These are phyloP conservation scores for Urechis unicinctus DNA, from an alignment of 2,888 invertebrate genomes.

Conservation along the genomic window DNA sequence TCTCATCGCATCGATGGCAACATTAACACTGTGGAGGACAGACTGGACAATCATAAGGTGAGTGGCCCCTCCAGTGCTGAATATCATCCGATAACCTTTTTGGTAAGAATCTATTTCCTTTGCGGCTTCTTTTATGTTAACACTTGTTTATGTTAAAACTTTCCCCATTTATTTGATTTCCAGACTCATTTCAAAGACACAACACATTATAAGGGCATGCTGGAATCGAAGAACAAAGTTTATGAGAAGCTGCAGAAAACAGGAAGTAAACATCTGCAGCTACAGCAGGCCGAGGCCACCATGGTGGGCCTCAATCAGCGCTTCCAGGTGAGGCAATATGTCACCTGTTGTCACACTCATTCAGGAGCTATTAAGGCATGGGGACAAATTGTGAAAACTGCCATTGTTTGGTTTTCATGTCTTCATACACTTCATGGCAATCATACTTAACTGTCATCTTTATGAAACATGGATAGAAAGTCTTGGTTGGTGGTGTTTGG, in stretches of 20 bases:
- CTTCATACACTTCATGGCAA: too few relatives aligned
- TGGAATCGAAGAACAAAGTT: constrained; percentile 91
- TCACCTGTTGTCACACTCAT: too few relatives aligned
- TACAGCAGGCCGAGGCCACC: constrained; percentile 60
- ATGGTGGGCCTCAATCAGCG: constrained; percentile 78
- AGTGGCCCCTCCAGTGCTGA: background rate
- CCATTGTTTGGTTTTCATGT: too few relatives aligned
- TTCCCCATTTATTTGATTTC: constrained; percentile 14
- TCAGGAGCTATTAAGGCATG: too few relatives aligned
- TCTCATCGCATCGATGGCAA: constrained; percentile 60
- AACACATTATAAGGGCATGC: constrained; percentile 84
- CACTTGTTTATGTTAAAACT: background rate
- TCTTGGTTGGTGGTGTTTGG: too few relatives aligned
- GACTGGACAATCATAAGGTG: constrained; percentile 73
- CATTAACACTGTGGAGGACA: constrained; percentile 67
- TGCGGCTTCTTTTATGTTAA: background rate
- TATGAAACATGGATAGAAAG: too few relatives aligned
- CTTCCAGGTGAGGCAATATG: constrained; percentile 59
- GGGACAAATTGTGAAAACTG: too few relatives aligned
- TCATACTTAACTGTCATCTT: too few relatives aligned
- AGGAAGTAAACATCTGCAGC: constrained; percentile 69
- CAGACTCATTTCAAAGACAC: constrained; percentile 75
- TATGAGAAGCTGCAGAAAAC: constrained; percentile 78
- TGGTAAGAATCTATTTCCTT: background rate
- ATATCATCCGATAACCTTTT: too few relatives aligned